Conservation (phyloP, 1,140 invertebrate genomes). For the Cydia fagiglandana region DNA sequence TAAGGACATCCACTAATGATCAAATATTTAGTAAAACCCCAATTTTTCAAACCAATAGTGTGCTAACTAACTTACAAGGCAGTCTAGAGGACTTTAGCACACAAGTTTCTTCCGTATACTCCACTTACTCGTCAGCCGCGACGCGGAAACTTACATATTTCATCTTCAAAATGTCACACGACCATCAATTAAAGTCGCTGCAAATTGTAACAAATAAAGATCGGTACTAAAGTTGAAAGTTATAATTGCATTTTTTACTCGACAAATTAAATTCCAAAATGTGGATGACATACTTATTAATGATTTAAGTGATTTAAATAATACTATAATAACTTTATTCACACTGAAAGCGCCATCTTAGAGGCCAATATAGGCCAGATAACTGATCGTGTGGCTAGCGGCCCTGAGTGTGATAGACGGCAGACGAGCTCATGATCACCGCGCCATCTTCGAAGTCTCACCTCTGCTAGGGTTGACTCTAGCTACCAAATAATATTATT, state of each 20-base stretch:
- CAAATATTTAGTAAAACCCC: too few species aligned
- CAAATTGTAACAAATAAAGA: neutral
- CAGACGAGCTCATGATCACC: conserved; percentile 22
- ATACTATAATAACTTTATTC: neutral
- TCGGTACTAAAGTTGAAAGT: neutral
- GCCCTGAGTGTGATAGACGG: conserved; percentile 42
- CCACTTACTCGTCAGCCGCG: conserved; percentile 11
- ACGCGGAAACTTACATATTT: conserved; percentile 6
- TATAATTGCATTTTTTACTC: neutral
- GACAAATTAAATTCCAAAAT: too few species aligned
- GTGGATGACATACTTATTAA: too few species aligned
- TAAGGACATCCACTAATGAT: too few species aligned
- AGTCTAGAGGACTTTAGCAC: neutral
- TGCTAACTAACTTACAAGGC: neutral
- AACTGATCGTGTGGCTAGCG: conserved; percentile 43
- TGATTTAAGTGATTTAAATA: neutral
- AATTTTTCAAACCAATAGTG: too few species aligned
- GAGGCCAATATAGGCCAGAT: conserved; percentile 37
- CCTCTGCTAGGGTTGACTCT: neutral
- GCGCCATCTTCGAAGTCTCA: neutral
- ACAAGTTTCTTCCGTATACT: neutral
- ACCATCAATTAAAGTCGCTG: neutral
- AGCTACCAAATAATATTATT: neutral
- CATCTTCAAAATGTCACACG: conserved; percentile 15
- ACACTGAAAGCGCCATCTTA: conserved; percentile 41